A percentile compares a stretch with the other conserved stretches of the same genome.
Conservation (phyloP, 2,888 invertebrate species). For the Tanypteryx hageni region DNA sequence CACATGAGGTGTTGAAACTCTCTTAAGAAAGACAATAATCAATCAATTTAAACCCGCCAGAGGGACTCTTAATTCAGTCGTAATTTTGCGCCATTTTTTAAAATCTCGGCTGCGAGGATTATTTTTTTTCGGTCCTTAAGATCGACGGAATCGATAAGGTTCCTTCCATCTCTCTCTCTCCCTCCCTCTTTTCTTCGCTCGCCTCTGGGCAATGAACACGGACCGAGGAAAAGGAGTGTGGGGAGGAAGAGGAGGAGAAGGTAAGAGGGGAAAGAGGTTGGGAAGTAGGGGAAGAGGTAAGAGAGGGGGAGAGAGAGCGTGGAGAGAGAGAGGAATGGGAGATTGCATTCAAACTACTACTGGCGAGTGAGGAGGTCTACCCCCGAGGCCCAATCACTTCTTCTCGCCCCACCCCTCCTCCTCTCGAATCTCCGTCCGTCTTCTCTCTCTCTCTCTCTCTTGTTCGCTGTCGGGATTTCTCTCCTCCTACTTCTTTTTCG, state of each 20-base stretch:
- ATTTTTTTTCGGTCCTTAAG: conserved; percentile 33
- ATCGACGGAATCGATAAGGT: conserved; percentile 51
- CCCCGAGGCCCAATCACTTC: conserved; percentile 24
- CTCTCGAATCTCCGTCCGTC: no score
- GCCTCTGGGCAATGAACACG: not conserved
- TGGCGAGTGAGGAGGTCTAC: conserved; percentile 11
- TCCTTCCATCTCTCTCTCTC: not conserved
- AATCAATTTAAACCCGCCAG: conserved; percentile 53
- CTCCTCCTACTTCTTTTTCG: not conserved
- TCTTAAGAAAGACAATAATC: conserved; percentile 62
- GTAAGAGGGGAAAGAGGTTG: no score
- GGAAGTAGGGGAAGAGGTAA: no score
- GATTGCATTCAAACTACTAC: conserved; percentile 35
- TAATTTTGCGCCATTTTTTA: conserved; percentile 56
- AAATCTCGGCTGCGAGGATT: conserved; percentile 42
- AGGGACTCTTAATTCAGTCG: conserved; percentile 61
- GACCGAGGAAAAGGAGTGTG: not conserved
- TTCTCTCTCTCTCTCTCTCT: no score
- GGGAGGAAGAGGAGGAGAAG: not conserved
- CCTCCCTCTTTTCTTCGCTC: not conserved
- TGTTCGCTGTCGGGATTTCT: not conserved
- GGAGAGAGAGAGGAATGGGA: not conserved
- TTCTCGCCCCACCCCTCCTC: not conserved
- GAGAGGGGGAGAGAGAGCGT: no score
- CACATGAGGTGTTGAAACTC: conserved; percentile 54